Evolutionary conservation across 2,888 invertebrate genomes (phyloP).

Genomic region (Sphecodes monilicornis): DNA sequence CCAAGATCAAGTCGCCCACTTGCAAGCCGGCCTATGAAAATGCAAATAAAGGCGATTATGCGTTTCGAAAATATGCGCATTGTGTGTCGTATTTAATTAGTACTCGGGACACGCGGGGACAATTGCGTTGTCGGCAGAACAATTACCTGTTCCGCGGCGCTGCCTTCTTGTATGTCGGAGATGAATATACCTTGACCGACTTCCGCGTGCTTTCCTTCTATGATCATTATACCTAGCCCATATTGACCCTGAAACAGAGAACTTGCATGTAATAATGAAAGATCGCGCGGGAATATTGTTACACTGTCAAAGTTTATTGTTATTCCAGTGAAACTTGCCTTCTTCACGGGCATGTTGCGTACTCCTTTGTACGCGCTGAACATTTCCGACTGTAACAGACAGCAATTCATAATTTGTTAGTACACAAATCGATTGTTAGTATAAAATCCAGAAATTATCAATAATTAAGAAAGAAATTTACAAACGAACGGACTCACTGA

Average conservation of each 20-base stretch:
- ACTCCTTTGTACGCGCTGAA: slow-evolving; percentile 89
- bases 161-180: slow-evolving; percentile 96
- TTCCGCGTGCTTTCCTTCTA: slow-evolving; percentile 96
- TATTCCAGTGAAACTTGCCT: slow-evolving; percentile 86
- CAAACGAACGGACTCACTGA: not conserved
- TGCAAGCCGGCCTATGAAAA: slow-evolving; percentile 93
- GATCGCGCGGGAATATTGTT: not conserved
- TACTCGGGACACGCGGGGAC: not conserved
- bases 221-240: slow-evolving; percentile 97
- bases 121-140: slow-evolving; percentile 12
- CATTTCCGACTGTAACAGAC: slow-evolving; percentile 51
- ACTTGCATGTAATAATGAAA: slow-evolving; percentile 14
- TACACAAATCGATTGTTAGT: not conserved
- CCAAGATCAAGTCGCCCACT: slow-evolving; percentile 98
- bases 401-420: not conserved
- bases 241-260: slow-evolving; percentile 87
- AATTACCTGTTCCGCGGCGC: slow-evolving; percentile 92
- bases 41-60: not conserved
- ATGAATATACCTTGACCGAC: slow-evolving; percentile 97
- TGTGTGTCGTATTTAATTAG: slow-evolving; percentile 6
- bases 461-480: not conserved
- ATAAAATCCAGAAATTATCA: not conserved
- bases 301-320: not conserved
- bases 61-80: not conserved
- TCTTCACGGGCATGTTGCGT: slow-evolving; percentile 92